phyloP scores from a whole-genome alignment of 2,113 vertebrate genomes.

The Antechinus flavipes region DNA sequence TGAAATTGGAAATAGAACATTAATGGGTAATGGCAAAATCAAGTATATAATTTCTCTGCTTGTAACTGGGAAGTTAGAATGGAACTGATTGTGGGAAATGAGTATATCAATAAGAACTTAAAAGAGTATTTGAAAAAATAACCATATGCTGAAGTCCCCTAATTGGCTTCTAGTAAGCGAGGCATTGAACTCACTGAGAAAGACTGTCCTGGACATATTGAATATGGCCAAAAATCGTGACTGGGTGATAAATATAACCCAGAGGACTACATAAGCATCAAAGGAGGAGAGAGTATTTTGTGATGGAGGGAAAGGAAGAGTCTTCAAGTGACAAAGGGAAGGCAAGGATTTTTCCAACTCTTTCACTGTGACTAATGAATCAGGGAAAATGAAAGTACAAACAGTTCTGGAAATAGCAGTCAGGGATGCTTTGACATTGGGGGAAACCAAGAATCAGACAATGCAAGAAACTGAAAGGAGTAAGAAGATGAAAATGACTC shows the following conservation, averaged over 20 bases:
- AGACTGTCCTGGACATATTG: background rate
- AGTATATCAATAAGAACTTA: background rate
- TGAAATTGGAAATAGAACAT: background rate
- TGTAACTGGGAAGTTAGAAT: too few species aligned
- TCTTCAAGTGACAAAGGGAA: background rate
- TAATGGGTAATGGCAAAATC: background rate
- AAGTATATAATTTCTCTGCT: background rate
- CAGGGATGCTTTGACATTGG: background rate
- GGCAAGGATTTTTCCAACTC: background rate
- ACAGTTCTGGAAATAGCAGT: background rate
- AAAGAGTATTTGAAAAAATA: background rate
- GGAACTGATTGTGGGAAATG: background rate
- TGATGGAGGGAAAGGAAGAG: background rate
- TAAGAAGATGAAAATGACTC: background rate
- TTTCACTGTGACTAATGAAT: background rate
- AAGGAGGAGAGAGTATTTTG: background rate
- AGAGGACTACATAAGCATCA: background rate
- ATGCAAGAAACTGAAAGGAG: background rate
- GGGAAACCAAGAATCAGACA: background rate
- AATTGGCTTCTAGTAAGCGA: too few species aligned
- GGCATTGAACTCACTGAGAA: background rate
- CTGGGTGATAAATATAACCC: background rate
- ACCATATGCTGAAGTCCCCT: background rate
- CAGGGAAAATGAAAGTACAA: background rate
- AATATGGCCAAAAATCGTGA: background rate